A percentile compares a stretch with the other conserved stretches of the same genome.
Evolutionary conservation across 2,797 vertebrate genomes (phyloP).

Genomic region (Myotis planiceps): DNA sequence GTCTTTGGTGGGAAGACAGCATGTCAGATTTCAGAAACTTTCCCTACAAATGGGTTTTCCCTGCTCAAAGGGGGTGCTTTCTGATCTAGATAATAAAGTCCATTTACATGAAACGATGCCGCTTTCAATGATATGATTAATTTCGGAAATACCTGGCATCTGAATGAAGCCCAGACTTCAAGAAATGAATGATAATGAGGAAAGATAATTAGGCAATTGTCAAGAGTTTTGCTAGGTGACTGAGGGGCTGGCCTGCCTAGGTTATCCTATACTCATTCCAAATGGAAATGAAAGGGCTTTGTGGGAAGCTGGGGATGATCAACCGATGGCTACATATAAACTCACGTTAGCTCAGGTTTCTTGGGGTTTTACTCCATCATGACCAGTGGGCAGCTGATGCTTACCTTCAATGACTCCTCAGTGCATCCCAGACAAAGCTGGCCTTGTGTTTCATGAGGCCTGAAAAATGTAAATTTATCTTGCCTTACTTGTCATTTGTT

Average conservation of each 20-base stretch:
- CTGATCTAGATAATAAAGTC: conserved; percentile 87
- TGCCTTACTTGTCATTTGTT: conserved; percentile 66
- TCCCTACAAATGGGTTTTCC: conserved; percentile 85
- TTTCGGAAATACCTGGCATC: conserved; percentile 92
- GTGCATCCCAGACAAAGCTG: conserved; percentile 33
- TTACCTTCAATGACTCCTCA: conserved; percentile 53
- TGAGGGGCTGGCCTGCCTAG: conserved; percentile 78
- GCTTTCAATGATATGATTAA: conserved; percentile 91
- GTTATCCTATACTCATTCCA: conserved; percentile 81
- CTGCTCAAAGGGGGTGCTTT: conserved; percentile 84
- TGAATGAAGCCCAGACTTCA: conserved; percentile 87
- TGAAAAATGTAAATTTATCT: conserved; percentile 61
- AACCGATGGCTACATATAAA: conserved; percentile 75
- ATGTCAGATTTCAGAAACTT: conserved; percentile 87
- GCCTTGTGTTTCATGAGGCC: not conserved
- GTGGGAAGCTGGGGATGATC: conserved; percentile 70
- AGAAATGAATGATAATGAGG: conserved; percentile 89
- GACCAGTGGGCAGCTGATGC: not conserved
- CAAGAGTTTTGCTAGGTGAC: conserved; percentile 87
- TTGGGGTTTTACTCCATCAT: conserved; percentile 36
- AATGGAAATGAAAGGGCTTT: conserved; percentile 83
- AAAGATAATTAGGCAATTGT: conserved; percentile 91
- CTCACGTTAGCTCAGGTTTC: conserved; percentile 60
- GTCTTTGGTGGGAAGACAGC: conserved; percentile 87
- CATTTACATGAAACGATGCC: conserved; percentile 91